Evolutionary conservation across 2,888 invertebrate species (phyloP), one percentile per base, ranked within the genome.

Genomic region (Orthosia gothica): DNA sequence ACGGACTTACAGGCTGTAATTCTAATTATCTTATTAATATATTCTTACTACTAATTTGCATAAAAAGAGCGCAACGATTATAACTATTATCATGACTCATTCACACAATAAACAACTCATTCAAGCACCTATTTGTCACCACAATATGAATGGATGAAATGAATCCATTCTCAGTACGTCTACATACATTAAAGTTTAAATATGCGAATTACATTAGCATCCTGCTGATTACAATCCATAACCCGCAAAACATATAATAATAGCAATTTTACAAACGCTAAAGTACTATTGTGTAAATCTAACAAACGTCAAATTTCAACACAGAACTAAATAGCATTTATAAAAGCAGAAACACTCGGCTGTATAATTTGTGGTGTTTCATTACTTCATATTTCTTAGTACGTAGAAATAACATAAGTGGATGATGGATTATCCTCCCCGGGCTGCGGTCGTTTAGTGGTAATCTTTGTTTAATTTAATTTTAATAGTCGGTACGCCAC

Each of bases 391-490:
- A 92, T 92, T 92, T 94, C 93, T 92, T 89, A 84, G 86, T 87
- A 86, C 87, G 83, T 86, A 88, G 76, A 85, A 88, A 86, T 80
- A 85, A 87, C 87, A 79, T 88, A 89, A 91, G 90, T 91, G 91
- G 88, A 88, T 92, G 92, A 94, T 93, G 91, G 91, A 94, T 93
- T 90, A 90, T 87, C 85, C 85, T 79, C 85, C 79, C 47, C 83
- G 54, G 85, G 81, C 87, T 76, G 83, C 85, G 85, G 87, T 86
- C 92, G 91, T 92, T 94, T 93, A 93, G 91, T 84, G 83, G 90
- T 93, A 93, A 93, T 93, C 93, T 93, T 91, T 93, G 93, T 92
- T 94, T 95, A 94, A 94, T 95, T 94, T 93, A 93, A 94, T 94
- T 95, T 95, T 95, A 94, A 95, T 94, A 92, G 90, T 82, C 57